phyloP scores from a whole-genome alignment of 92 coral and sea anemone genomes.

The Parazoanthus atlanticus region DNA sequence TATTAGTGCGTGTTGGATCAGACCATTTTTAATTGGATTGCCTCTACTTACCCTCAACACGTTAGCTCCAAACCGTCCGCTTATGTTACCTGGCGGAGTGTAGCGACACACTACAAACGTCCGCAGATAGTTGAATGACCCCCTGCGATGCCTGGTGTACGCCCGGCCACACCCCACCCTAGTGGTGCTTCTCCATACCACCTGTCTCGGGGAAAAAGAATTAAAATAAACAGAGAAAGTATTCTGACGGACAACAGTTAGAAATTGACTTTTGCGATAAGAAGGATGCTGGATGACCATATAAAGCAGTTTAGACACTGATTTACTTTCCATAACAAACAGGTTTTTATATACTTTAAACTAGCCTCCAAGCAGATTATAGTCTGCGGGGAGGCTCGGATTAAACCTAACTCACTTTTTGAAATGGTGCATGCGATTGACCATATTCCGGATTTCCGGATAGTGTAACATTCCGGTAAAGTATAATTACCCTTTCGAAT shows the following conservation, averaged over 20 bases:
- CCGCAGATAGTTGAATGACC: neutral
- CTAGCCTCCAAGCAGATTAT: too few relatives aligned
- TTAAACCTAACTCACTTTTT: too few relatives aligned
- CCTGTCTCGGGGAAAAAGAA: neutral
- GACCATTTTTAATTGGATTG: neutral
- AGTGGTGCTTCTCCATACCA: slow-evolving; percentile 12
- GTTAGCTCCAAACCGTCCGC: neutral
- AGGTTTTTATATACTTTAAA: too few relatives aligned
- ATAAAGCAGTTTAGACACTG: too few relatives aligned
- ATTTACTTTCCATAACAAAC: too few relatives aligned
- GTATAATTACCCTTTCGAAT: too few relatives aligned
- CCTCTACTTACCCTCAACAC: neutral
- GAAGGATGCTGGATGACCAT: neutral
- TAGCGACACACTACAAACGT: slow-evolving; percentile 24
- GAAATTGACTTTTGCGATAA: neutral
- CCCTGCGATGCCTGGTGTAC: neutral
- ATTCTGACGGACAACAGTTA: neutral
- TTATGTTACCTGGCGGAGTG: slow-evolving; percentile 23
- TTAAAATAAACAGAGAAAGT: too few relatives aligned
- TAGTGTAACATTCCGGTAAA: too few relatives aligned
- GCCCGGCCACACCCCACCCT: slow-evolving; percentile 26
- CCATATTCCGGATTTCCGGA: too few relatives aligned
- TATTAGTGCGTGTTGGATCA: neutral
- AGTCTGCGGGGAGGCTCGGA: too few relatives aligned
- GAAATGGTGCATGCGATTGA: too few relatives aligned